These are phyloP conservation scores for Oenanthe oenanthe DNA, from an alignment of 2,113 vertebrate genomes.

Conservation along the genomic window DNA sequence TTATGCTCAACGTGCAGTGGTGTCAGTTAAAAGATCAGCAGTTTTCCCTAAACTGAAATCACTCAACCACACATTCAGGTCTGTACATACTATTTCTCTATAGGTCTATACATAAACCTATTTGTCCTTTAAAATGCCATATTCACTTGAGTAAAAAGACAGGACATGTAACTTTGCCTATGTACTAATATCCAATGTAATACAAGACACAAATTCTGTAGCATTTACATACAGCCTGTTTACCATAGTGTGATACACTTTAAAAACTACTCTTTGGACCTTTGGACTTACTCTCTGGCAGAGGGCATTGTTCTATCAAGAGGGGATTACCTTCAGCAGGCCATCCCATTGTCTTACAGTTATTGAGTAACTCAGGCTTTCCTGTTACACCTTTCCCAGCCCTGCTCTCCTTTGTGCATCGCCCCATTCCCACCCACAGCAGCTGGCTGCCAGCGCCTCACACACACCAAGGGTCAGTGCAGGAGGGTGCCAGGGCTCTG, in stretches of 20 bases:
- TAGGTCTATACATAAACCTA: not conserved
- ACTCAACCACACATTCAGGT: not conserved
- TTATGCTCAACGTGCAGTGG: not conserved
- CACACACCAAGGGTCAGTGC: accelerated
- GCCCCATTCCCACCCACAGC: accelerated
- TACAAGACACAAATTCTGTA: too few species aligned
- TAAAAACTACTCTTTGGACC: too few species aligned
- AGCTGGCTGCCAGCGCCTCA: accelerated
- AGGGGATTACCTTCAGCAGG: too few species aligned
- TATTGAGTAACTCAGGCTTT: too few species aligned
- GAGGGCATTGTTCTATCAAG: too few species aligned
- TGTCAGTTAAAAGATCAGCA: not conserved
- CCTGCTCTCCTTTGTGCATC: not conserved
- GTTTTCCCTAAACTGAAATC: not conserved
- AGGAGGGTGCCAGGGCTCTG: not conserved
- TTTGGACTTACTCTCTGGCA: too few species aligned
- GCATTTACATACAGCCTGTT: too few species aligned
- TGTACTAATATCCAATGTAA: not conserved
- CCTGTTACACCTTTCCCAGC: not conserved
- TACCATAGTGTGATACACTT: too few species aligned
- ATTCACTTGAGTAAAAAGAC: not conserved
- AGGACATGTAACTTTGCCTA: not conserved
- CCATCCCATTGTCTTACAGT: too few species aligned
- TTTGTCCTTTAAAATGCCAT: not conserved
- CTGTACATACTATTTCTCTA: not conserved